A percentile compares a stretch with the other conserved stretches of the same genome.
Conservation (phyloP, 2,797 vertebrate species). For the Spinus olivaceus region DNA sequence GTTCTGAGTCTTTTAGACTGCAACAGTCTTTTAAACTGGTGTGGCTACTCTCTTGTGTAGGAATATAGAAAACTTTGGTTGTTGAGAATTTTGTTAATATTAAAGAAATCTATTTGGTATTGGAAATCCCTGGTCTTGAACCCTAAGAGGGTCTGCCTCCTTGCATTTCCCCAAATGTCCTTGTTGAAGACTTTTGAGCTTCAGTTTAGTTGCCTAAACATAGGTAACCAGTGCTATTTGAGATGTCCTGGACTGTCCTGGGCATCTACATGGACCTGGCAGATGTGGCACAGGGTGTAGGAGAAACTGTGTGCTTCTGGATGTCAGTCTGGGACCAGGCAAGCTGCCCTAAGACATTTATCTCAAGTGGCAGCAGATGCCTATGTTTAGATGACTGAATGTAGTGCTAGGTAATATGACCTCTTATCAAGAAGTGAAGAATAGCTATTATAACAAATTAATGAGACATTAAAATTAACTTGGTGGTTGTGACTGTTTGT, state of each 20-base stretch:
- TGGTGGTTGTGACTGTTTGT: neutral
- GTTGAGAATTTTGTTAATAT: neutral
- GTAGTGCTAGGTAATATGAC: neutral
- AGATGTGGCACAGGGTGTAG: neutral
- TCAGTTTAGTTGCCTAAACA: neutral
- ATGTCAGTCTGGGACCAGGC: neutral
- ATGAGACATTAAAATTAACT: neutral
- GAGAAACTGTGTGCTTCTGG: neutral
- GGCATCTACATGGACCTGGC: neutral
- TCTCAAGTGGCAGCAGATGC: neutral
- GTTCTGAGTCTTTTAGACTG: neutral
- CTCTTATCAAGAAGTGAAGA: constrained; percentile 7
- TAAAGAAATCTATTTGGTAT: neutral
- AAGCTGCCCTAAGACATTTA: neutral
- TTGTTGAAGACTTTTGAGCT: neutral
- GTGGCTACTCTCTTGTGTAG: neutral
- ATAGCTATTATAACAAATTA: neutral
- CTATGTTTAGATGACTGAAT: constrained; percentile 44
- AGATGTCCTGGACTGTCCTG: neutral
- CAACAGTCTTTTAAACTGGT: neutral
- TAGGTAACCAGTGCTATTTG: neutral
- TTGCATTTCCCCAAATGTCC: neutral
- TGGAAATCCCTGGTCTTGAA: neutral
- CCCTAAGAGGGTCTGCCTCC: neutral
- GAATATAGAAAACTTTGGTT: neutral